phyloP scores from a whole-genome alignment of 2,113 vertebrate species.

The Leucopsar rothschildi region DNA sequence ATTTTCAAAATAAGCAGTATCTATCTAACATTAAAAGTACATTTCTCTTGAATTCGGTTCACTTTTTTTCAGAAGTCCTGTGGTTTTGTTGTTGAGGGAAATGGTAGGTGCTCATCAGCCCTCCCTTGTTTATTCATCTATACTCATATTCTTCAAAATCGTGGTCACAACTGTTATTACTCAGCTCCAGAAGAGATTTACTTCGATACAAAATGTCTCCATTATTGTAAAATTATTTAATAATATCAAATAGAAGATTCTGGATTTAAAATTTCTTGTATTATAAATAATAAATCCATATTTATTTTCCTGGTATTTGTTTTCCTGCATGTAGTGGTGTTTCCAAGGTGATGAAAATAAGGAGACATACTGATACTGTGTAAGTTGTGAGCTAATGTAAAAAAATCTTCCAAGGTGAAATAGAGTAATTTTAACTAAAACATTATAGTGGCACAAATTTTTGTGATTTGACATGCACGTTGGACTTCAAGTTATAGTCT shows the following conservation, averaged over 20 bases:
- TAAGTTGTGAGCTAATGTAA: neutral
- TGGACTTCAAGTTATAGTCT: neutral
- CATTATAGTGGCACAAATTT: neutral
- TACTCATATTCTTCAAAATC: neutral
- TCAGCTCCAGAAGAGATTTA: neutral
- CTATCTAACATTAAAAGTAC: neutral
- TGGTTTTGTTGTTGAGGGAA: neutral
- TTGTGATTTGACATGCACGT: neutral
- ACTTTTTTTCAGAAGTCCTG: neutral
- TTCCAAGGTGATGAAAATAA: conserved; percentile 66
- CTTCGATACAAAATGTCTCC: neutral
- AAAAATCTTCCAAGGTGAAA: neutral
- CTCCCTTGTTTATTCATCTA: neutral
- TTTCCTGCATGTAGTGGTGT: conserved; percentile 25
- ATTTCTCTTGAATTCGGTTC: neutral
- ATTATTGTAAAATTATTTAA: neutral
- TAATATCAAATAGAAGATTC: neutral
- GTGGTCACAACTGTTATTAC: neutral
- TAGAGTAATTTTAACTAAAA: neutral
- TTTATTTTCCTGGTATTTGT: conserved; percentile 12
- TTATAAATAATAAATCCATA: neutral
- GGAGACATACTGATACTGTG: neutral
- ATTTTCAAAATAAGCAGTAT: neutral
- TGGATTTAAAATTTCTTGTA: neutral
- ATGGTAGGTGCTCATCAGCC: neutral